Conservation (phyloP, 1,140 invertebrate species). For the Drosophila gunungcola region DNA sequence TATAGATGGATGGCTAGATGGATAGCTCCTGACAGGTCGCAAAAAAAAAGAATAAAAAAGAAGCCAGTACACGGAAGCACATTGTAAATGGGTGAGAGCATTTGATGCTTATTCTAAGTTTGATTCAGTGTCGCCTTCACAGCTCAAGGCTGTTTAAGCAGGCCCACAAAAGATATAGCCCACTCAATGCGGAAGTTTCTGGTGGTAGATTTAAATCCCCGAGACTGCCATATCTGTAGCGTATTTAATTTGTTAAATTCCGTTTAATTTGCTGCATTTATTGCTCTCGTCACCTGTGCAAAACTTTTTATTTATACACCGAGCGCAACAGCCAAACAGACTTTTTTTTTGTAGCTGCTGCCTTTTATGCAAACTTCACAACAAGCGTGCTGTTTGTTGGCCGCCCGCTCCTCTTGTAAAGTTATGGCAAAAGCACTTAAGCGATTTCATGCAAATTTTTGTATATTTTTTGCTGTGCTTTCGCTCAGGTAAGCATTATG, state of each 20-base stretch:
- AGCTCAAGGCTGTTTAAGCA: conserved; percentile 33
- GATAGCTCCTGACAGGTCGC: conserved; percentile 19
- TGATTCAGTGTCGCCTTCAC: conserved; percentile 55
- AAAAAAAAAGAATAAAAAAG: conserved; percentile 16
- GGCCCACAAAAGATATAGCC: conserved; percentile 17
- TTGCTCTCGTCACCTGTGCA: conserved; percentile 55
- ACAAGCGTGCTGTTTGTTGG: conserved; percentile 28
- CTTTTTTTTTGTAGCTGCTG: conserved; percentile 35
- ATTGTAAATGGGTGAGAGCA: conserved; percentile 60
- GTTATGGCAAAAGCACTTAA: conserved; percentile 76
- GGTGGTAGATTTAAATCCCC: conserved; percentile 28
- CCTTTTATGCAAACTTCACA: conserved; percentile 30
- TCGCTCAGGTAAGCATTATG: conserved; percentile 79
- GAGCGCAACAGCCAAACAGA: conserved; percentile 19
- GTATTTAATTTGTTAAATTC: conserved; percentile 71
- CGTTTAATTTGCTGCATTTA: conserved; percentile 70
- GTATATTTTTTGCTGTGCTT: conserved; percentile 49
- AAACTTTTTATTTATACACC: conserved; percentile 47
- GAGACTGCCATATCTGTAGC: conserved; percentile 16
- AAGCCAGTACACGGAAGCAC: conserved; percentile 57
- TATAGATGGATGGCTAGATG: conserved; percentile 43
- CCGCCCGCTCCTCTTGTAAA: conserved; percentile 38
- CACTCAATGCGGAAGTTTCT: conserved; percentile 56
- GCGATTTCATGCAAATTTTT: conserved; percentile 77
- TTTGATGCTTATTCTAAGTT: conserved; percentile 64